Conservation (phyloP, 2,888 invertebrate genomes). For the Spilosoma lubricipeda region DNA sequence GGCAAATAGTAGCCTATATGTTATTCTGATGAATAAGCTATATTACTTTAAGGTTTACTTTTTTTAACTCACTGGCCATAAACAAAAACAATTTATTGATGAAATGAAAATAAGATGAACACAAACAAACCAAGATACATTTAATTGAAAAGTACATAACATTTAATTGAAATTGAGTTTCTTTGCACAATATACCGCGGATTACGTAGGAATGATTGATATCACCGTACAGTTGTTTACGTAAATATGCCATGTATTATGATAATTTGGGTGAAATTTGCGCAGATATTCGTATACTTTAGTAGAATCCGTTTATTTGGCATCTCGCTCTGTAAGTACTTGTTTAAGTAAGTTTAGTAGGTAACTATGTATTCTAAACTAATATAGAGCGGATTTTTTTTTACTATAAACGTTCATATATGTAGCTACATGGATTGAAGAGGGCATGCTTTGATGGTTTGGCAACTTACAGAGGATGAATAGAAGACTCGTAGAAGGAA, state of each 20-base stretch:
- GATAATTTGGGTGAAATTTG: neutral
- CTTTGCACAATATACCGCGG: neutral
- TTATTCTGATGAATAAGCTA: no score
- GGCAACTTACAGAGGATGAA: no score
- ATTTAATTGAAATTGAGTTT: slow-evolving; percentile 2
- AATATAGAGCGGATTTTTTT: no score
- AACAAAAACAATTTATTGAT: neutral
- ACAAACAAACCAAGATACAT: slow-evolving; percentile 5
- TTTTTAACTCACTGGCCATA: neutral
- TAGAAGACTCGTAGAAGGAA: no score
- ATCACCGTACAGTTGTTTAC: neutral
- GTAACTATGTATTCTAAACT: no score
- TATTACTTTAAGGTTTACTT: no score
- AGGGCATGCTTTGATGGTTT: no score
- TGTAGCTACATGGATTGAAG: no score
- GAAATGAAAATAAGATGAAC: neutral
- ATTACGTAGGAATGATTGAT: neutral
- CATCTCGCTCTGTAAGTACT: neutral
- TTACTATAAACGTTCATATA: no score
- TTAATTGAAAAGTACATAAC: slow-evolving; percentile 10
- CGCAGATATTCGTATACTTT: neutral
- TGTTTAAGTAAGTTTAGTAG: neutral
- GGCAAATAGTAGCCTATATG: no score
- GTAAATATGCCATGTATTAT: neutral
- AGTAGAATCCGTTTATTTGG: neutral